A percentile compares a stretch with the other conserved stretches of the same genome.
phyloP scores from a whole-genome alignment of 2,797 vertebrate genomes.

The Acanthopagrus latus region DNA sequence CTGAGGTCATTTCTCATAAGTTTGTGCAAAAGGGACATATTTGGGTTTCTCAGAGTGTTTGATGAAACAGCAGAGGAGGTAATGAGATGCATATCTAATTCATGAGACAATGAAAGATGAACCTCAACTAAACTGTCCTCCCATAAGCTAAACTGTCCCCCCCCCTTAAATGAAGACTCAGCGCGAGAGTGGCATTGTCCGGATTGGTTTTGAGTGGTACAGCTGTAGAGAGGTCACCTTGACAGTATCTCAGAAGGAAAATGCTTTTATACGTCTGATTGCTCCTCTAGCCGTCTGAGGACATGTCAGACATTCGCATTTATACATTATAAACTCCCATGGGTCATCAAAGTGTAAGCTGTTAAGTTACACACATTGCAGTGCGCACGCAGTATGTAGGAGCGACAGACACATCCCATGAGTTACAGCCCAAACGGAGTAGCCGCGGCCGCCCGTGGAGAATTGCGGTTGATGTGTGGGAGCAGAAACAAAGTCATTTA shows the following conservation, averaged over 20 bases:
- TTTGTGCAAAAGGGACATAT: constrained; percentile 53
- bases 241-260: constrained; percentile 17
- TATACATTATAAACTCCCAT: constrained; percentile 10
- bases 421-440: constrained; percentile 15
- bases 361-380: not conserved
- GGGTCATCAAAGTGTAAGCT: not conserved
- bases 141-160: not conserved
- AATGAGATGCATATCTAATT: constrained; percentile 69
- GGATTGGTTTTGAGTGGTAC: constrained; percentile 6
- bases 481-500: constrained; percentile 17
- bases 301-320: constrained; percentile 29
- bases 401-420: constrained; percentile 31
- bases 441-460: constrained; percentile 6
- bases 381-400: not conserved
- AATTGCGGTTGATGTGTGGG: constrained; percentile 16
- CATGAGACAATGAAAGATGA: constrained; percentile 60
- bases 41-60: constrained; percentile 58
- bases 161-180: constrained; percentile 16
- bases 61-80: constrained; percentile 52
- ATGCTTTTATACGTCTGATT: constrained; percentile 19
- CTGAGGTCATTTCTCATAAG: constrained; percentile 32
- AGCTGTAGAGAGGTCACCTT: constrained; percentile 36
- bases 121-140: constrained; percentile 32
- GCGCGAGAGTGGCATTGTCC: not conserved
- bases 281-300: constrained; percentile 20